Evolutionary conservation across 2,888 invertebrate genomes (phyloP).

Genomic region (Leucophenga montana): DNA sequence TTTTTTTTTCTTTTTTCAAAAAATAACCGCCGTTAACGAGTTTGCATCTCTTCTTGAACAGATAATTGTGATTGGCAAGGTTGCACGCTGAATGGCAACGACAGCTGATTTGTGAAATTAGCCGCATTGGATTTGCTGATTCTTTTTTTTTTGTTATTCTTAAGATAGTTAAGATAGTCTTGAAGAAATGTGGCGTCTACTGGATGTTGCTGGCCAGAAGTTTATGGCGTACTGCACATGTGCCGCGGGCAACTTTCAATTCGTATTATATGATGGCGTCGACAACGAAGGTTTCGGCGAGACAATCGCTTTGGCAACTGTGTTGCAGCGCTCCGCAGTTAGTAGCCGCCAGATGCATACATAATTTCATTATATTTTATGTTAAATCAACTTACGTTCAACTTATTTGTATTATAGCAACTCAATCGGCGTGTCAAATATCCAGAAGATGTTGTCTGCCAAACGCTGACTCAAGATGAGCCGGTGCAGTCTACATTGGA

Average conservation of each 20-base stretch:
- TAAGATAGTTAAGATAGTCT: neutral
- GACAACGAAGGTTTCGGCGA: conserved; percentile 46
- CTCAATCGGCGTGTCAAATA: conserved; percentile 66
- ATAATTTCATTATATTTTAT: neutral
- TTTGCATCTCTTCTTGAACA: too few species aligned
- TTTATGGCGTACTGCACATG: neutral
- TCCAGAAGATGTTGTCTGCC: conserved; percentile 48
- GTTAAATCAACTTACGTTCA: conserved; percentile 27
- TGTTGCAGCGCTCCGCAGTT: conserved; percentile 49
- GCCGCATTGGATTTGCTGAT: too few species aligned
- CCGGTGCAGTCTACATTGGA: conserved; percentile 39
- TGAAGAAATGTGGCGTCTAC: neutral
- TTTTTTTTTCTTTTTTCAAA: too few species aligned
- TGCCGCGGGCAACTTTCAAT: neutral
- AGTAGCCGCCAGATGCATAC: neutral
- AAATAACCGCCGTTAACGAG: too few species aligned
- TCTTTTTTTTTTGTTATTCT: too few species aligned
- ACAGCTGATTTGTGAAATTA: too few species aligned
- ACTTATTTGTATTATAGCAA: conserved; percentile 45
- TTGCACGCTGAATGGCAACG: too few species aligned
- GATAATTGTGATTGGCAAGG: too few species aligned
- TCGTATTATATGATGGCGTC: conserved; percentile 16
- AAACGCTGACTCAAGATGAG: conserved; percentile 40
- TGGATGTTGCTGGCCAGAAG: conserved; percentile 7
- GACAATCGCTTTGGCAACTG: conserved; percentile 10